phyloP scores from a whole-genome alignment of 2,888 invertebrate genomes.

The Archaeoteleia sp. region DNA sequence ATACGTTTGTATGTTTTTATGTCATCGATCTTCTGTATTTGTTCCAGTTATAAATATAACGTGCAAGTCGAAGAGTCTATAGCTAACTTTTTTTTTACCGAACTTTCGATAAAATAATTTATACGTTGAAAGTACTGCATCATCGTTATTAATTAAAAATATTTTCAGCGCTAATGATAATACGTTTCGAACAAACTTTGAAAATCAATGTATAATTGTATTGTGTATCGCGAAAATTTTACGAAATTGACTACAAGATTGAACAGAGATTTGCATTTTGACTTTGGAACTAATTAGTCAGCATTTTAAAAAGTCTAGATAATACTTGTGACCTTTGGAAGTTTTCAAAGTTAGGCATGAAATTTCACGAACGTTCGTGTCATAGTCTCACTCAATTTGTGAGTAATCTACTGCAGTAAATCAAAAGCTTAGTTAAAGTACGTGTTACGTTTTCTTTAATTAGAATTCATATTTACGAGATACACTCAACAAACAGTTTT shows the following conservation, averaged over 20 bases:
- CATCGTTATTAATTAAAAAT: too few species aligned
- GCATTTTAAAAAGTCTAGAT: conserved; percentile 10
- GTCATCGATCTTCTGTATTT: conserved; percentile 12
- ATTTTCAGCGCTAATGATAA: too few species aligned
- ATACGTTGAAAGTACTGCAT: too few species aligned
- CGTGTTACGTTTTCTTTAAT: conserved; percentile 8
- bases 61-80: conserved; percentile 17
- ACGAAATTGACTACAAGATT: too few species aligned
- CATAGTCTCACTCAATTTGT: neutral
- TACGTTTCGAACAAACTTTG: too few species aligned
- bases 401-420: too few species aligned
- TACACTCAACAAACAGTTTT: neutral
- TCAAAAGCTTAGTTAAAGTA: conserved; percentile 10
- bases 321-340: conserved; percentile 22
- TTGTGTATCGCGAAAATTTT: neutral
- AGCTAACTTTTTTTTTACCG: conserved; percentile 1
- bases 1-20: too few species aligned
- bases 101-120: too few species aligned
- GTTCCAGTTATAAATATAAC: conserved; percentile 15
- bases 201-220: neutral
- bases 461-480: neutral
- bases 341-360: neutral
- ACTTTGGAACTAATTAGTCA: conserved; percentile 24
- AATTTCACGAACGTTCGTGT: conserved; percentile 21
- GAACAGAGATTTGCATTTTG: conserved; percentile 18